Evolutionary conservation across 2,113 vertebrate species (phyloP), one percentile per base, ranked within the genome.

Genomic region (Cochlearius cochlearius): DNA sequence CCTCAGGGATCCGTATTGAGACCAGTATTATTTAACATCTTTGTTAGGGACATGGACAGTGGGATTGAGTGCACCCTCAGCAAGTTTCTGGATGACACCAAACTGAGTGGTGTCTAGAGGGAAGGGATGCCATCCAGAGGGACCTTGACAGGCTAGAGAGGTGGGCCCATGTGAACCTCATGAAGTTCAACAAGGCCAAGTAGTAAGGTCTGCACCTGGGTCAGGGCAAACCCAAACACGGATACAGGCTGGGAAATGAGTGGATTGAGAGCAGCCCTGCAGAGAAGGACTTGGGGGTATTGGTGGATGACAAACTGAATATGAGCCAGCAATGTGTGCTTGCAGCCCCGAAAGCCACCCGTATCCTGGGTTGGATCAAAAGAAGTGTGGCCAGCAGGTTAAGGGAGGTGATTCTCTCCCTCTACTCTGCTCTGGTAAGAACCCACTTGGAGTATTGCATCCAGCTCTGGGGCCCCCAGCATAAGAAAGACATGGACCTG

Each of bases 111-210:
- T 77, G 64, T 27, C 7, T 6, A 73, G 21, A 5, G 4, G 4
- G 13, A 74, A 58, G 34, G 12, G 45, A 81, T 50, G 23, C 5
- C 32, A 50, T 32, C 10, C 45, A 36, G 58, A 66, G 15, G 23
- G 4, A 58, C 23, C 13, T 11, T 23, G 27, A 32, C 14, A 76
- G 52, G 17, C 39, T 73, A 16, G 45, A 83, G 19, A 52, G 29
- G 6, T n/a, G 16, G 7, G 30, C 41, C 20, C 1, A 4, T 15
- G 25, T 3, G 3, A 88, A 78, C 4, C 5, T n/a, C 4, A 27
- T 20, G 25, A 67, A 76, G 15, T 38, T 86, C 38, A 86, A 26
- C 6, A 22, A 34, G 26, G 22, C 22, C 47, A 84, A 53, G 39
- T 11, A 41, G n/a, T 17, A 29, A 43, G 30, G 53, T 29, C 12